These are phyloP conservation scores for Colostygia pectinataria DNA, from an alignment of 2,888 invertebrate genomes.

Conservation along the genomic window DNA sequence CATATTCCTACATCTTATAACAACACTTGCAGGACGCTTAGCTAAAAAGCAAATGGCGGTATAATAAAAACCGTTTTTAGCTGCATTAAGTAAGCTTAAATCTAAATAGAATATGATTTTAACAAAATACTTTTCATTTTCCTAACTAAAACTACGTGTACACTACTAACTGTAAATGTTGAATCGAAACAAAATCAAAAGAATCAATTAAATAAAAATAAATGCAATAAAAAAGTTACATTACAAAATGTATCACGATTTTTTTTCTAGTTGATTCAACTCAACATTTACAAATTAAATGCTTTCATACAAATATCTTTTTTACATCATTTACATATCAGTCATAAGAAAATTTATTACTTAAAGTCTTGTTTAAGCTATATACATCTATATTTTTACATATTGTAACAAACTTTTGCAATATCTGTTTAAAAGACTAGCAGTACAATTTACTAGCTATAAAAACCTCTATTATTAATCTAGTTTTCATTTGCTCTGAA, in stretches of 20 bases:
- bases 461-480: constrained; percentile 14
- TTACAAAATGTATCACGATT: constrained; percentile 18
- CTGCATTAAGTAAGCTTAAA: constrained; percentile 22
- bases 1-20: constrained; percentile 12
- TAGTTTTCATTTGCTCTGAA: constrained; percentile 24
- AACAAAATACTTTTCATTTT: constrained; percentile 34
- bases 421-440: constrained; percentile 31
- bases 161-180: constrained; percentile 29
- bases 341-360: constrained; percentile 62
- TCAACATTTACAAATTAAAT: constrained; percentile 37
- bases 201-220: constrained; percentile 16
- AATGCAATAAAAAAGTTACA: constrained; percentile 19
- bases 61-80: constrained; percentile 18
- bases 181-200: constrained; percentile 27
- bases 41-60: constrained; percentile 24
- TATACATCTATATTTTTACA: constrained; percentile 43
- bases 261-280: constrained; percentile 24
- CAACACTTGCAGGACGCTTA: constrained; percentile 18
- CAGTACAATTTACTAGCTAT: constrained; percentile 30
- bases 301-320: constrained; percentile 37
- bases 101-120: constrained; percentile 25
- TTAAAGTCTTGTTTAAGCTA: constrained; percentile 41
- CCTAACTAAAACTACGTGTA: constrained; percentile 34
- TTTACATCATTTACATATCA: constrained; percentile 72
- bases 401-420: constrained; percentile 20